Evolutionary conservation across 2,888 invertebrate genomes (phyloP), one percentile per base, ranked within the genome.

Genomic region (Pandemis heparana): DNA sequence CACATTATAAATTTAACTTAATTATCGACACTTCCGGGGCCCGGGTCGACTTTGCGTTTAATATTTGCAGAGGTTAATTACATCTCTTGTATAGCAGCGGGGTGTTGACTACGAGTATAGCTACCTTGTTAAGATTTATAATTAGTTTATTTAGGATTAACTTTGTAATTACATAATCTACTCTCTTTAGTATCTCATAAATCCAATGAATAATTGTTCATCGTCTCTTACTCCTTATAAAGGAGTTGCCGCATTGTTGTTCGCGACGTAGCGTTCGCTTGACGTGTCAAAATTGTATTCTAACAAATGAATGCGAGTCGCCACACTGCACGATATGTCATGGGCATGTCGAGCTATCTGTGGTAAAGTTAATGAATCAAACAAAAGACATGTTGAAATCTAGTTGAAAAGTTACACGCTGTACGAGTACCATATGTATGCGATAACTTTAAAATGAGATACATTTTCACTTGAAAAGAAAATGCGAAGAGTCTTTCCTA

Each of bases 1-100:
- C 80, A 76, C 83, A 82, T 85, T 83, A 85, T 86, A 85, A 85
- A 86, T 89, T 87, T 83, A 87, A 87, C 84, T 84, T 85, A 85
- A 87, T 89, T 84, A 89, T 86, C 81, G 82, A 77, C 81, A 80
- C 81, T 81, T 79, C 82, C 81, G 79, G 75, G 23, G 10, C 56
- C 56, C 75, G 68, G 68, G 39, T 64, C 79, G 75, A 77, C 79
- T 80, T 81, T 81, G 80, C 70, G 73, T 82, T 82, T 81, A 82
- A 81, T 78, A 78, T 80, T 81, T 75, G 81, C 79, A 79, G 77
- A 81, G 82, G 81, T 78, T 82, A 75, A 77, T 76, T 69, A 70
- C 68, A 51, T 64, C 70, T 76, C 75, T 66, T 74, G 72, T 72
- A 18, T 32, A 61, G 14, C 56, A 64, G 38, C 48, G 14, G 39